Evolutionary conservation across 1,140 invertebrate genomes (phyloP).

Genomic region (Cotesia vestalis): DNA sequence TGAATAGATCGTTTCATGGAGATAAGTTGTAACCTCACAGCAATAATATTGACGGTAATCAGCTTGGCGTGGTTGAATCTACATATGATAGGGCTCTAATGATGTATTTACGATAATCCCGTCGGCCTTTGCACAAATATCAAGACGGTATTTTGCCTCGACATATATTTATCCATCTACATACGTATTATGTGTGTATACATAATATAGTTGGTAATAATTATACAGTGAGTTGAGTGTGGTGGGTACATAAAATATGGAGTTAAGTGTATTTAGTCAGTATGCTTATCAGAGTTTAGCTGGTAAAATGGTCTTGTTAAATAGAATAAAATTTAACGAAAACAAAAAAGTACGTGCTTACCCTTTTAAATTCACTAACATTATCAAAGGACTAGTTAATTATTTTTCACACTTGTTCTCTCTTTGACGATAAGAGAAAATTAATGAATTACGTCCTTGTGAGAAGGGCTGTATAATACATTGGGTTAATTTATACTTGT

Average conservation of each 20-base stretch:
- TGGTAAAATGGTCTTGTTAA: neutral
- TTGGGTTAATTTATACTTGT: constrained; percentile 37
- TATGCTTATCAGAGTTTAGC: neutral
- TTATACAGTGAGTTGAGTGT: too few species aligned
- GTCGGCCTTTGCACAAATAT: too few species aligned
- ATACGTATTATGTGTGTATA: too few species aligned
- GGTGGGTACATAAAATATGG: too few species aligned
- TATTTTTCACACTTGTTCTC: constrained; percentile 15
- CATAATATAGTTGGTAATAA: too few species aligned
- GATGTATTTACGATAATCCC: constrained; percentile 23
- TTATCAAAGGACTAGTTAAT: constrained; percentile 14
- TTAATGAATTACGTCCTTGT: constrained; percentile 31
- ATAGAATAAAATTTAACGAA: neutral
- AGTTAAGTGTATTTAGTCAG: neutral
- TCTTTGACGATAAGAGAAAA: constrained; percentile 25
- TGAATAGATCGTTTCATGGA: neutral
- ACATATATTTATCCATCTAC: neutral
- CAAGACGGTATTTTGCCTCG: neutral
- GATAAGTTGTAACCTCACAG: neutral
- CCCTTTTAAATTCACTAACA: constrained; percentile 6
- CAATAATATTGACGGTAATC: constrained; percentile 21
- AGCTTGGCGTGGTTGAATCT: neutral
- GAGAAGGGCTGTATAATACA: constrained; percentile 12
- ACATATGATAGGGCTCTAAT: constrained; percentile 19
- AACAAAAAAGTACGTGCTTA: constrained; percentile 17